Base-by-base conservation (phyloP, 53 echinoderm and acorn worm genomes). In the Antedon mediterranea region DNA sequence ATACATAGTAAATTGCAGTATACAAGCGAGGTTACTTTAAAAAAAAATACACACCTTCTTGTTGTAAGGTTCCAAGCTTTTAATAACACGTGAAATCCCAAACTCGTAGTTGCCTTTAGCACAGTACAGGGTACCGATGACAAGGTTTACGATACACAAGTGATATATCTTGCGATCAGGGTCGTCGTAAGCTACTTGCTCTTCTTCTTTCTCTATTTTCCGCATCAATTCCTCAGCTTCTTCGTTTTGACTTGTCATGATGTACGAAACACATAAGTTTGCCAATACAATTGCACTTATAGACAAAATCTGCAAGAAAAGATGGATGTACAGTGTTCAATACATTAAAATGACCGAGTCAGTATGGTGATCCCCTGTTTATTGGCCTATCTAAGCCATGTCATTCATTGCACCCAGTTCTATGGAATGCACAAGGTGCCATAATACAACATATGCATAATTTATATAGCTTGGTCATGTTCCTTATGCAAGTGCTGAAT, bases 21-120 rank as follows among this genome's bases (percentile, higher is more conserved):
- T n/a, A n/a, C n/a, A n/a, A n/a, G n/a, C n/a, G 41, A 41, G 13
- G 41, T 41, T 41, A 7, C 41, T 41, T 41, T n/a, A n/a, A n/a
- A n/a, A n/a, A n/a, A n/a, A 41, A 5, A 23, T 1, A 76, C 76
- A 33, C 34, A 98, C 98, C 98, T 98, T 98, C 75, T 98, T 90
- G 32, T 90, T 89, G 75, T 98, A 98, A 4, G 98, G 98, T 75
- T 98, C 93, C 34, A 93, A 77, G 71, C 98, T 98, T 75, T 98
- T 98, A 86, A 98, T 98, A 71, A 98, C 98, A 43, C 98, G 74
- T 31, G 97, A 97, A 80, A 98, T 98, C 29, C 98, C 98, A 88
- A 98, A 98, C 77, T 98, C 98, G 86, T 98, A 98, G 81, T 98
- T 98, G 34, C 98, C 98, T 76, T 98, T 98, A 42, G 98, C 98